phyloP scores from a whole-genome alignment of 2,797 vertebrate species.

The Gallinago solitaria region DNA sequence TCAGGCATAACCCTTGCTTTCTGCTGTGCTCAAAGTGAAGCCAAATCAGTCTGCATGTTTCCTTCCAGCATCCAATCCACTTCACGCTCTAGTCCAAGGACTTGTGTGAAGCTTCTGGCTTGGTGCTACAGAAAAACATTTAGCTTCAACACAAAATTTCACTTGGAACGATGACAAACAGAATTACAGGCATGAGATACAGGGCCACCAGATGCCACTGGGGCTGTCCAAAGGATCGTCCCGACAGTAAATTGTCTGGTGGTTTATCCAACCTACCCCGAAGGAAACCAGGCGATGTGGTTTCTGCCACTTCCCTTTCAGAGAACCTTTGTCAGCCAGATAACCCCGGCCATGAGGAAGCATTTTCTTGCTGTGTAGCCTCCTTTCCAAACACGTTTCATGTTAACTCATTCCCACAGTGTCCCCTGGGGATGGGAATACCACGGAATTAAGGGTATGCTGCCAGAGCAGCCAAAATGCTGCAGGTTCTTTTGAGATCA shows the following conservation, averaged over 20 bases:
- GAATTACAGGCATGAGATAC: neutral
- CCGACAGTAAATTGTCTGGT: neutral
- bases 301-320: slow-evolving; percentile 32
- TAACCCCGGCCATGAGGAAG: neutral
- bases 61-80: neutral
- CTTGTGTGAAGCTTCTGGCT: neutral
- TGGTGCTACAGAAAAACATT: neutral
- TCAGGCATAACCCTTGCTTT: neutral
- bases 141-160: neutral
- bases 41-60: neutral
- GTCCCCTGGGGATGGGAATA: neutral
- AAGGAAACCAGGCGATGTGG: neutral
- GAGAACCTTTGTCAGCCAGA: neutral
- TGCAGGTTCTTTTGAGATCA: too few relatives aligned
- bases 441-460: neutral
- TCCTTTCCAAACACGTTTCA: neutral
- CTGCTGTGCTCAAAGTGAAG: neutral
- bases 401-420: neutral
- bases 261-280: neutral
- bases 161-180: neutral
- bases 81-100: neutral
- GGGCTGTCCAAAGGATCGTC: neutral
- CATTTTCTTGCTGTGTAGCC: neutral
- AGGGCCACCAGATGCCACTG: neutral
- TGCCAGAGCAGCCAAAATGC: neutral